phyloP scores from a whole-genome alignment of 2,797 vertebrate genomes.

The Linurgus olivaceus region DNA sequence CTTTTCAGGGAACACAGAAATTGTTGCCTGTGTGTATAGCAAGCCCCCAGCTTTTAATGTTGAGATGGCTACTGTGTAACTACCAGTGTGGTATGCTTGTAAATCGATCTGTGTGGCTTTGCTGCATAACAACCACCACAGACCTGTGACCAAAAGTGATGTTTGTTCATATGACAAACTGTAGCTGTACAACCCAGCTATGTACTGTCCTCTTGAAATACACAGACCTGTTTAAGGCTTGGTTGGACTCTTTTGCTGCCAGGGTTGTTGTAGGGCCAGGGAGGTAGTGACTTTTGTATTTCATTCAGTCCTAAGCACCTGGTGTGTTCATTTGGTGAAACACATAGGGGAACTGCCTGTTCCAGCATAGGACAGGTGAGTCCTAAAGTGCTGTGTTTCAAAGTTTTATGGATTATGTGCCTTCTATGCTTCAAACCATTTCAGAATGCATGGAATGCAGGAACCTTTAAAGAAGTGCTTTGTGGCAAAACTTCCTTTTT shows the following conservation, averaged over 20 bases:
- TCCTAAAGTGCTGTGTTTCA: neutral
- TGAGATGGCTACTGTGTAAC: neutral
- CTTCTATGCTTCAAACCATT: neutral
- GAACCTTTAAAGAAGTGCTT: neutral
- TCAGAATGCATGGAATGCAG: neutral
- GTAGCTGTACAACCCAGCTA: neutral
- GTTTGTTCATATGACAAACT: neutral
- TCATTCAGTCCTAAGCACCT: neutral
- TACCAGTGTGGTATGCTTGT: neutral
- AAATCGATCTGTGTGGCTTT: neutral
- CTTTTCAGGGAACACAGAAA: neutral
- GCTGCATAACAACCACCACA: accelerated
- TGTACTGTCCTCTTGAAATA: neutral
- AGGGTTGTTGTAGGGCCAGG: neutral
- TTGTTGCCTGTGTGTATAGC: neutral
- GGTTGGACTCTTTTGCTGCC: neutral
- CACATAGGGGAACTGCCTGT: neutral
- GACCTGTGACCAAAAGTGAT: neutral
- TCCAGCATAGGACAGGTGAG: neutral
- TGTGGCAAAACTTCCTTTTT: neutral
- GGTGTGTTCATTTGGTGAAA: neutral
- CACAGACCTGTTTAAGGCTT: neutral
- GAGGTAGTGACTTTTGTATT: neutral
- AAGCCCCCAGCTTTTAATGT: neutral
- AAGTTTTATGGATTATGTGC: neutral